phyloP scores from a whole-genome alignment of 2,888 invertebrate species.

The Agrotis segetum region DNA sequence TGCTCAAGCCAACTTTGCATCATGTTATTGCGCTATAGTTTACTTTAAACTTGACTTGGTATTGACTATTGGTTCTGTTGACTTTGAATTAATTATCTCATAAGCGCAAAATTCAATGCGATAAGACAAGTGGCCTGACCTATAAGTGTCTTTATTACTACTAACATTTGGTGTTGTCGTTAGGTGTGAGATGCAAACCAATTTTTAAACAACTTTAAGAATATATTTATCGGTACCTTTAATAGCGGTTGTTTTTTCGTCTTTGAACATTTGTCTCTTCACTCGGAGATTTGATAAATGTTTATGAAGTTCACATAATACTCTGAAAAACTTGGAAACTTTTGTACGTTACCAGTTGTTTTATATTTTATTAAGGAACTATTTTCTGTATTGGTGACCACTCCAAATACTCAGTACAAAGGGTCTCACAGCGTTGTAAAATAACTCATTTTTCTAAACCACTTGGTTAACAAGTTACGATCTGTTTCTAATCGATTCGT shows the following conservation, averaged over 20 bases:
- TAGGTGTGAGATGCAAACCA: background rate
- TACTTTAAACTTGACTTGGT: conserved; percentile 43
- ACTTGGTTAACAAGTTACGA: conserved; percentile 53
- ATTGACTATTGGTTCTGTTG: conserved; percentile 43
- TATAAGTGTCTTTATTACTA: conserved; percentile 12
- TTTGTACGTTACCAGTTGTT: no score
- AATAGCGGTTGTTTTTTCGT: background rate
- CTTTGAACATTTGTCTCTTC: background rate
- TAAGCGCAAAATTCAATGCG: conserved; percentile 19
- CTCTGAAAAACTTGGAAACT: no score
- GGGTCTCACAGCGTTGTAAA: conserved; percentile 27
- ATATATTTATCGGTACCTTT: background rate
- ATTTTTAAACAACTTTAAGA: background rate
- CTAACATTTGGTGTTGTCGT: conserved; percentile 16
- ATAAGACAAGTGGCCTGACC: conserved; percentile 14
- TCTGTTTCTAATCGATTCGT: conserved; percentile 60
- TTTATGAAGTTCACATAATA: no score
- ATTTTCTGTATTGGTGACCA: background rate
- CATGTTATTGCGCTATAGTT: conserved; percentile 51
- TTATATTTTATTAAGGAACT: no score
- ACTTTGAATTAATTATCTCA: conserved; percentile 51
- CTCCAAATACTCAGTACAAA: conserved; percentile 39
- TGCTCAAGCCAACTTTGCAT: conserved; percentile 50
- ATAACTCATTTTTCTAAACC: conserved; percentile 54
- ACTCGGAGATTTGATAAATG: background rate